A percentile compares a stretch with the other conserved stretches of the same genome.
phyloP scores from a whole-genome alignment of 1,140 invertebrate species.

The Eciton burchellii region DNA sequence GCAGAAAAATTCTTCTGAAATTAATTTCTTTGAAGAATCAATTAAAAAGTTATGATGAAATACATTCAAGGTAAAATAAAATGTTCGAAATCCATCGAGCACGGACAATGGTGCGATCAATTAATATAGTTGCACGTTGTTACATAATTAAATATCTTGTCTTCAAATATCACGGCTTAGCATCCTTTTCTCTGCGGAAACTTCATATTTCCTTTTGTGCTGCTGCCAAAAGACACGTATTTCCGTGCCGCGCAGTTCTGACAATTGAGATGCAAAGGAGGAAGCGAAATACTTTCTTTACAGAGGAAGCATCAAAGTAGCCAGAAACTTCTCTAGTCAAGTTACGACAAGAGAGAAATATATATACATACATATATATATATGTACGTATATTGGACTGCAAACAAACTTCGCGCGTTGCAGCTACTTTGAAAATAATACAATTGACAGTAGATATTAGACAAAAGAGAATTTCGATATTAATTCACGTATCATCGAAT shows the following conservation, averaged over 20 bases:
- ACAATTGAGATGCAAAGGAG: slow-evolving; percentile 56
- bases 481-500: neutral
- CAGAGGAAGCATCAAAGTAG: slow-evolving; percentile 27
- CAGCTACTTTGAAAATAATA: slow-evolving; percentile 18
- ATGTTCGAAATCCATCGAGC: neutral
- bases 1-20: neutral
- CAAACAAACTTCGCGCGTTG: neutral
- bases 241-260: slow-evolving; percentile 32
- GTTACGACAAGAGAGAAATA: slow-evolving; percentile 24
- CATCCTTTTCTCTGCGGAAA: slow-evolving; percentile 2
- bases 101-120: no score
- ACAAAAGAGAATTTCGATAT: neutral
- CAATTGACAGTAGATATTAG: neutral
- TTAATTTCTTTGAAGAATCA: slow-evolving; percentile 17
- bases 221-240: slow-evolving; percentile 30
- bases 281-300: slow-evolving; percentile 47
- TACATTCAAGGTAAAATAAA: neutral
- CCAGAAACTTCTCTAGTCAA: slow-evolving; percentile 32
- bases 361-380: slow-evolving; percentile 7
- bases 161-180: neutral
- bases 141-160: neutral
- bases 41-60: neutral
- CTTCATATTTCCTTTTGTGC: slow-evolving; percentile 32
- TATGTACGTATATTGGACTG: slow-evolving; percentile 20
- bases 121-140: slow-evolving; percentile 6